Base-by-base conservation (phyloP, 2,113 vertebrate genomes). In the Sphyrna mokarran region DNA sequence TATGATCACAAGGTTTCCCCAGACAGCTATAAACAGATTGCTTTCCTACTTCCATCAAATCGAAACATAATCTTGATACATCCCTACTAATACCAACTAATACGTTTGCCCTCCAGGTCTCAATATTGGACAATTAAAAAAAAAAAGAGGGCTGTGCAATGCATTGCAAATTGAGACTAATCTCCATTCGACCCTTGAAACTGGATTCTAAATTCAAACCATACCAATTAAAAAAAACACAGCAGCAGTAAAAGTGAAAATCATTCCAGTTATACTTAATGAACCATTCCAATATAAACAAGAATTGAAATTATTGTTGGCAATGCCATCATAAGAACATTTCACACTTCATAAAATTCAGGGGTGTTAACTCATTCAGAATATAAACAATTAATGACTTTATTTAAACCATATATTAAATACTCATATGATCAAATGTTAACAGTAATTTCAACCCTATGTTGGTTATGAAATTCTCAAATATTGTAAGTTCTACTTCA, bases 1-100 rank as follows among this genome's bases (percentile, higher is more conserved):
- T 26, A 33, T 54, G 68, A 54, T 70, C 68, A 43, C 33, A 72
- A 70, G 68, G 68, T 95, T 69, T 48, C 93, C 68, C 66, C 22
- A 72, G 93, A 29, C 68, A 43, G 37, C 93, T 70, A 72, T 69
- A 72, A 95, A 72, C 94, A 95, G 69, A 95, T 76, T 72, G 94
- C 40, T 95, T 95, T 72, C 69, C 40, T 48, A 54, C 68, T 72
- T 76, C 22, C 37, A 72, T 95, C 69, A 95, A 95, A 95, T 95
- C 72, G 94, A 95, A 95, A 95, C 68, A 33, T 72, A 95, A 95
- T 95, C 68, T 72, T 9, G 37, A 95, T 72, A 29, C 48, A 72
- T 54, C 94, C 94, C 26, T 33, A 13, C 94, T 95, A 76, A 95
- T 72, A 72, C 23, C 68, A 48, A 48, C 94, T 33, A 72, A 95